Evolutionary conservation across 2,888 invertebrate genomes (phyloP).

Genomic region (Dryococelus australis): DNA sequence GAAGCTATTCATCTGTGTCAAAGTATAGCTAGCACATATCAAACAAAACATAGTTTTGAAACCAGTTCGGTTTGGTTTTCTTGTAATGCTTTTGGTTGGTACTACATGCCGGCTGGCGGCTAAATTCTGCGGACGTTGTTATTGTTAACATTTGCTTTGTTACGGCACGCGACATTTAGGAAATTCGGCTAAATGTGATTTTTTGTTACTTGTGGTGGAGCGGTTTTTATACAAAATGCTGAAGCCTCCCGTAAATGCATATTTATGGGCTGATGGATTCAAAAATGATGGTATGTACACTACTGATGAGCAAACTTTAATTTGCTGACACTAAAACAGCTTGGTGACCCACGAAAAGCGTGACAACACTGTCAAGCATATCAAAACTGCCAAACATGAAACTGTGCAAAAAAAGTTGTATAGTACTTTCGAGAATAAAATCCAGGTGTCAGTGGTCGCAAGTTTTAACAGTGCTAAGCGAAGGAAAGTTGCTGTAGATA

Average conservation of each 20-base stretch:
- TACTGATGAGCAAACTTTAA: neutral
- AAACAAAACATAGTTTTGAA: too few relatives aligned
- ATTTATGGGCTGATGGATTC: neutral
- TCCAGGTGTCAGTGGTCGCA: neutral
- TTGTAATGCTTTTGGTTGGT: too few relatives aligned
- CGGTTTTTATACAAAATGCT: neutral
- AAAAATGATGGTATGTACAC: neutral
- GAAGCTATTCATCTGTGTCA: too few relatives aligned
- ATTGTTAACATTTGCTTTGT: too few relatives aligned
- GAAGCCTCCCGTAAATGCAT: neutral
- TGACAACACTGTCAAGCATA: neutral
- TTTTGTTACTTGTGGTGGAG: too few relatives aligned
- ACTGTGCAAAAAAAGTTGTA: neutral
- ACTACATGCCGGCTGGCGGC: too few relatives aligned
- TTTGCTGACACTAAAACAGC: neutral
- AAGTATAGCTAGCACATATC: too few relatives aligned
- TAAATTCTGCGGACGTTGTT: too few relatives aligned
- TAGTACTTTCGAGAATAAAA: neutral
- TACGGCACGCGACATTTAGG: too few relatives aligned
- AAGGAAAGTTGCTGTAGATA: neutral
- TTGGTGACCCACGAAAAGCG: neutral
- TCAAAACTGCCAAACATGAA: neutral
- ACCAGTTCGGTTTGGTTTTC: too few relatives aligned
- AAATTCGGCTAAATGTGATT: too few relatives aligned
- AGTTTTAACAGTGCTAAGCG: neutral